Base-by-base conservation (phyloP, 2,888 invertebrate species). In the Drosophila bunnanda region DNA sequence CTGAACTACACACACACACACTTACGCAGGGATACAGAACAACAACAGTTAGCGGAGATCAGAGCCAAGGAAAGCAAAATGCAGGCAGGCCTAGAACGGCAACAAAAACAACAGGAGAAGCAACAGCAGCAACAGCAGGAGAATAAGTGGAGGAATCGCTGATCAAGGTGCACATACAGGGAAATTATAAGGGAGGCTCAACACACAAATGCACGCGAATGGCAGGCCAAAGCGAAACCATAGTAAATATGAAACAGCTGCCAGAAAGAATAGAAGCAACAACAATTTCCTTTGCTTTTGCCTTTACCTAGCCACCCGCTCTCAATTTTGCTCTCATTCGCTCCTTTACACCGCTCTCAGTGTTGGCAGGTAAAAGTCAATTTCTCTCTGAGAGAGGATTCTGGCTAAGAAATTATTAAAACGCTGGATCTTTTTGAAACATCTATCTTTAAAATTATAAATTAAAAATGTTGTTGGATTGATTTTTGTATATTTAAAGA, bases 201-300 rank as follows among this genome's bases (percentile, higher is more conserved):
- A 72, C 76, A 79, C 32, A 50, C 50, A 50, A 34, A 50, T 50
- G 50, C 77, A 87, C 80, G 88, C 82, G 79, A 84, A 82, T 68
- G 56, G 70, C 78, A 81, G 75, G 74, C 76, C 79, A 82, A 80
- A 87, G 75, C 69, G 75, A 82, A 82, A 83, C 86, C 82, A 81
- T 85, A 88, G 88, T 88, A 86, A 84, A 83, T 87, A 88, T 78
- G 77, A 88, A 88, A 89, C 88, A 89, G 88, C 88, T 89, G 88
- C 88, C 80, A 75, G 78, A 68, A 61, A 50, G 61, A 41, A 57
- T 44, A 34, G 50, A 50, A 34, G 50, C 50, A 50, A 34, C 50
- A 50, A 50, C 50, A 50, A 50, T 22, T 22, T 50, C 13, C 48
- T 20, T 30, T n/a, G 17, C 17, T 41, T 43, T 58, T 53, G 28